Percentiles rank a stretch among this genome's conserved stretches.
These are phyloP conservation scores for Syngnathus acus DNA, from an alignment of 2,797 vertebrate genomes.

Conservation along the genomic window DNA sequence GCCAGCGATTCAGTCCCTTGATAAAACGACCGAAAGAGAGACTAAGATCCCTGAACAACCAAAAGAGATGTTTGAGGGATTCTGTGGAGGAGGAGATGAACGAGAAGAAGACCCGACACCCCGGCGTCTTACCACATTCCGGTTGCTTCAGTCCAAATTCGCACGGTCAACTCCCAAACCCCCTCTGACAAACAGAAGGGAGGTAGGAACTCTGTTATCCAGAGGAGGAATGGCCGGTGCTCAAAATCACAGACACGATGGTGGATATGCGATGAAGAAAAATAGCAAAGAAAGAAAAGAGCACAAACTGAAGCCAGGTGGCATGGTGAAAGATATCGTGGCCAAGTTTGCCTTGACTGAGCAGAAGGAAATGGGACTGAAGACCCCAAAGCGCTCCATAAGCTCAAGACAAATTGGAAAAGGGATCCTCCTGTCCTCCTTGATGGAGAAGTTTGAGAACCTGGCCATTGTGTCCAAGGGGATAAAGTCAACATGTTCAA, in stretches of 20 bases:
- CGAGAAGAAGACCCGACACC: conserved; percentile 18
- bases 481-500: conserved; percentile 46
- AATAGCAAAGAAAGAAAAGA: conserved; percentile 38
- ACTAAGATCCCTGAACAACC: conserved; percentile 21
- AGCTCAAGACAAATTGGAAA: conserved; percentile 51
- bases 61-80: conserved; percentile 7
- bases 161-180: conserved; percentile 71
- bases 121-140: conserved; percentile 75
- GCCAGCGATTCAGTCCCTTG: neutral
- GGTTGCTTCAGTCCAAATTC: conserved; percentile 85
- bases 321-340: conserved; percentile 75
- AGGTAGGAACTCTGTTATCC: conserved; percentile 75
- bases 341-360: conserved; percentile 75
- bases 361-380: conserved; percentile 66
- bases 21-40: neutral
- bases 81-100: conserved; percentile 9
- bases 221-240: conserved; percentile 14
- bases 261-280: conserved; percentile 17
- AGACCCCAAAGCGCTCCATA: conserved; percentile 20
- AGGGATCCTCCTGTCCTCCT: conserved; percentile 59
- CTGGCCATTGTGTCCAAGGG: conserved; percentile 56
- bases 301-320: conserved; percentile 40
- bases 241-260: conserved; percentile 10
- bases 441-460: conserved; percentile 79
- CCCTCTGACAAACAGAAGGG: conserved; percentile 68